A percentile compares a stretch with the other conserved stretches of the same genome.
phyloP scores from a whole-genome alignment of 2,113 vertebrate species.

The Oceanites oceanicus region DNA sequence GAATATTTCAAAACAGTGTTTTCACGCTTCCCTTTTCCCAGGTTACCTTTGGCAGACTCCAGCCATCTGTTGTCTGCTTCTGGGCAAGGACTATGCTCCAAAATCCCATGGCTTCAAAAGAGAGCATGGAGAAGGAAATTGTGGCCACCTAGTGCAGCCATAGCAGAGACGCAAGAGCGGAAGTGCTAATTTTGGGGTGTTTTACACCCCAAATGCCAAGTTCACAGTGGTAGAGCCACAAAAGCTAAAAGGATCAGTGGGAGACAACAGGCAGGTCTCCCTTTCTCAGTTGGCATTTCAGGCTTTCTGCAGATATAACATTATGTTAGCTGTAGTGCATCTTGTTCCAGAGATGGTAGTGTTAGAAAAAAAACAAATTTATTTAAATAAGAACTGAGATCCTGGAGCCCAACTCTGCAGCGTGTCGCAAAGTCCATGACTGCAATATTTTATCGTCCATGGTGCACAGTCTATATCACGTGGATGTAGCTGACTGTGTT shows the following conservation, averaged over 20 bases:
- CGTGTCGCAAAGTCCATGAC: not conserved
- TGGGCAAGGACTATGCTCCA: not conserved
- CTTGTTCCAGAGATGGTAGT: not conserved
- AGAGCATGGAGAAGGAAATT: not conserved
- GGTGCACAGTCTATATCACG: not conserved
- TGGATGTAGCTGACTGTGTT: not conserved
- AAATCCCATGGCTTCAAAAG: not conserved
- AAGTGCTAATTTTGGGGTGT: not conserved
- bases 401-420: not conserved
- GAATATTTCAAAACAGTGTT: not conserved
- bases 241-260: not conserved
- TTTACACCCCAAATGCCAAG: not conserved
- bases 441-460: fast-evolving
- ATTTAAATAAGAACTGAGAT: slow-evolving; percentile 56
- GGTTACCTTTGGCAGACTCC: slow-evolving; percentile 35
- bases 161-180: not conserved
- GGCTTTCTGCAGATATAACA: not conserved
- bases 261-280: not conserved
- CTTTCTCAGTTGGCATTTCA: not conserved
- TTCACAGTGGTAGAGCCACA: not conserved
- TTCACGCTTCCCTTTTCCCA: slow-evolving; percentile 30
- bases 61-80: slow-evolving; percentile 48
- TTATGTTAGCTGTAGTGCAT: not conserved
- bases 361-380: not conserved
- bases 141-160: not conserved